phyloP scores from a whole-genome alignment of 2,113 vertebrate genomes.

The Cyprinus carpio region DNA sequence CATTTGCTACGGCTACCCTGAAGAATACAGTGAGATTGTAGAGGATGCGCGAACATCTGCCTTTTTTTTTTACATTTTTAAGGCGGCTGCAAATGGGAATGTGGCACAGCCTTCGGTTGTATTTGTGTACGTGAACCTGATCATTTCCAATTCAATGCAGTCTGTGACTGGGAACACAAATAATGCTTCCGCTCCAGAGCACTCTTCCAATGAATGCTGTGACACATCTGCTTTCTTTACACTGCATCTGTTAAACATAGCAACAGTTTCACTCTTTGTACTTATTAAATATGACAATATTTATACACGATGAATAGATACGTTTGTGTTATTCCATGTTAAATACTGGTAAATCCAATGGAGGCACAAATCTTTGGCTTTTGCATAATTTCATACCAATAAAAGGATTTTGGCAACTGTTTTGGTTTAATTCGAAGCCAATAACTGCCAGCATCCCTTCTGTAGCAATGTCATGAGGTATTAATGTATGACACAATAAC shows the following conservation, averaged over 20 bases:
- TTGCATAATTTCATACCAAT: neutral
- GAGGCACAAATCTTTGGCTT: slow-evolving; percentile 43
- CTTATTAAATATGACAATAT: slow-evolving; percentile 42
- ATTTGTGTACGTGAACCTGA: neutral
- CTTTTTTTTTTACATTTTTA: slow-evolving; percentile 20
- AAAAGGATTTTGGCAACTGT: slow-evolving; percentile 39
- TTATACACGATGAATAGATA: neutral
- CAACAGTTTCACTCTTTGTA: slow-evolving; percentile 74
- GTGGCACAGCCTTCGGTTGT: slow-evolving; percentile 5
- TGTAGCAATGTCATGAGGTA: neutral
- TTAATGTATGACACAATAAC: neutral
- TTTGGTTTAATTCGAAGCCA: neutral
- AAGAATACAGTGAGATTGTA: slow-evolving; percentile 16
- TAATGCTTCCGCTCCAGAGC: neutral
- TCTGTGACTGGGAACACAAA: neutral
- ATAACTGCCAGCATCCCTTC: slow-evolving; percentile 27
- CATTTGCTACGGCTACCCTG: slow-evolving; percentile 10
- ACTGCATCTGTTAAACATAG: slow-evolving; percentile 47
- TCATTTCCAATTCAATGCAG: neutral
- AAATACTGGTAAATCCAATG: slow-evolving; percentile 14
- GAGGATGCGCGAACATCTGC: slow-evolving; percentile 1
- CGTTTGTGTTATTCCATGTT: neutral
- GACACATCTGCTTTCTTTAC: neutral
- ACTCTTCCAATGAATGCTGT: neutral
- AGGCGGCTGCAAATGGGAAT: slow-evolving; percentile 13